phyloP scores from a whole-genome alignment of 2,113 vertebrate genomes.

The Passerina amoena region DNA sequence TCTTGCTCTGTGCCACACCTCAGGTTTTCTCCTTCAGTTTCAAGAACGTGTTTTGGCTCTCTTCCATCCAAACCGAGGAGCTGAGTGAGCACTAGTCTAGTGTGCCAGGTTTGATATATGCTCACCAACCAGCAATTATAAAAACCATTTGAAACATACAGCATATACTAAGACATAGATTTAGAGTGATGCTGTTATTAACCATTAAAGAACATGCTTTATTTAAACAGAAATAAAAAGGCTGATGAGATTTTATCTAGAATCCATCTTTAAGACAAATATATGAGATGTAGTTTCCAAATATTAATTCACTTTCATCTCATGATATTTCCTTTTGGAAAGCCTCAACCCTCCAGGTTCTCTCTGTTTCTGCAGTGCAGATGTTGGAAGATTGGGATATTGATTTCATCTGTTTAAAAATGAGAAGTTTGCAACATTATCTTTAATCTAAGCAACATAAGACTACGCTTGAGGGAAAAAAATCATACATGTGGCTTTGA shows the following conservation, averaged over 20 bases:
- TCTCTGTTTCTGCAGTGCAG: slow-evolving; percentile 1
- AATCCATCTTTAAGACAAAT: not conserved
- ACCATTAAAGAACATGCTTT: not conserved
- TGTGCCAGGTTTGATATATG: not conserved
- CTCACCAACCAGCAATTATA: not conserved
- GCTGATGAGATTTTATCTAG: not conserved
- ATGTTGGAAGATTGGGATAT: not conserved
- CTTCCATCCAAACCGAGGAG: not conserved
- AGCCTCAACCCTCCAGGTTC: not conserved
- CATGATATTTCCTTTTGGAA: slow-evolving; percentile 32
- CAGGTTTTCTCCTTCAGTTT: not conserved
- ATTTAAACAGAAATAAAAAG: not conserved
- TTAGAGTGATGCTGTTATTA: not conserved
- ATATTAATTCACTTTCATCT: not conserved
- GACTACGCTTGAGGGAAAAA: fast-evolving
- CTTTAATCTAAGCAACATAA: not conserved
- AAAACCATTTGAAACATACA: not conserved
- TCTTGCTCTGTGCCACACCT: not conserved
- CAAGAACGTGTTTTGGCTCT: not conserved
- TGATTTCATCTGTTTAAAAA: slow-evolving; percentile 23
- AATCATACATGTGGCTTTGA: not conserved
- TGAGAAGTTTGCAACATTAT: not conserved
- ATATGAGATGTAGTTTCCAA: not conserved
- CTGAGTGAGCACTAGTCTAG: not conserved
- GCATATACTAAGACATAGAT: not conserved